Percentiles rank a stretch among this genome's conserved stretches.
Evolutionary conservation across 2,113 vertebrate genomes (phyloP).

Genomic region (Dunckerocampus dactyliophorus): DNA sequence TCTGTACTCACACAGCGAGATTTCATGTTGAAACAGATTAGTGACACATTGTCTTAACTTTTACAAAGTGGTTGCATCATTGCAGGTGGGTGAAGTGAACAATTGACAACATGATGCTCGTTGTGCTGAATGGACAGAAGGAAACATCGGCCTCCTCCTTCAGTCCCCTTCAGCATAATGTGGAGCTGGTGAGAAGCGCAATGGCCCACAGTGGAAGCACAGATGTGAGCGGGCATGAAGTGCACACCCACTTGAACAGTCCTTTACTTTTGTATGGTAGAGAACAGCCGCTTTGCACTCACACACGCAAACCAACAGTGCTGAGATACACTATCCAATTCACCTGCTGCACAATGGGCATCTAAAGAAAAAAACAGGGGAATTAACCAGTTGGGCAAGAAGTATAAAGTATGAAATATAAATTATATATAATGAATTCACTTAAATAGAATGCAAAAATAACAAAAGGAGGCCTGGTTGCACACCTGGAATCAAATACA

Average conservation of each 20-base stretch:
- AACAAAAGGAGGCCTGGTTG: conserved; percentile 62
- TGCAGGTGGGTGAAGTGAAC: conserved; percentile 9
- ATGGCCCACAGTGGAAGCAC: conserved; percentile 87
- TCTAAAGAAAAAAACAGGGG: conserved; percentile 98
- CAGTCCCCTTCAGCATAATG: conserved; percentile 68
- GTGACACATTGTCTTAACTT: background rate
- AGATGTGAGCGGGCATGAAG: conserved; percentile 74
- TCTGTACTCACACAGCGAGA: conserved; percentile 85
- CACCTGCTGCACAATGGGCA: conserved; percentile 93
- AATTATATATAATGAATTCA: conserved; percentile 55
- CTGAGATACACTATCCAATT: conserved; percentile 99
- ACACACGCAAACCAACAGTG: conserved; percentile 97
- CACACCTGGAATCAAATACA: conserved; percentile 46
- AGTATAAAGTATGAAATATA: conserved; percentile 20
- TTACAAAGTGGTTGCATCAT: conserved; percentile 4
- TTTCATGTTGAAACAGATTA: conserved; percentile 4
- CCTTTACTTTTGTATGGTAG: conserved; percentile 85
- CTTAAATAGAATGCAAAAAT: conserved; percentile 50
- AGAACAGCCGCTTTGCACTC: conserved; percentile 96
- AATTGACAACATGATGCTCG: conserved; percentile 2
- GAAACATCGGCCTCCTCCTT: conserved; percentile 66
- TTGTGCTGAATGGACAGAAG: conserved; percentile 12
- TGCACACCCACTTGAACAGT: conserved; percentile 83
- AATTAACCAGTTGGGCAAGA: conserved; percentile 80
- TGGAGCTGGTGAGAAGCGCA: background rate